phyloP scores from a whole-genome alignment of 2,113 vertebrate species.

The Plotosus lineatus region DNA sequence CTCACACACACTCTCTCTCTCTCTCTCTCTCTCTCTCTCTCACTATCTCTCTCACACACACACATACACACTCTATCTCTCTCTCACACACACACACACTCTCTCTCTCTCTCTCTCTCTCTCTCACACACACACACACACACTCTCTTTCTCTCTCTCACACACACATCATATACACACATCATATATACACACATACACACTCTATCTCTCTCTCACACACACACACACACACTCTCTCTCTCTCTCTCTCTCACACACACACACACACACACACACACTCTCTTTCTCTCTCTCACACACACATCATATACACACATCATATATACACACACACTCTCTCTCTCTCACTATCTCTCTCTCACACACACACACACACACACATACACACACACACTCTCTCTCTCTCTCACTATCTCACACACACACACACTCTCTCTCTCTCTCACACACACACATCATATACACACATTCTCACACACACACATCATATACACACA shows the following conservation, averaged over 20 bases:
- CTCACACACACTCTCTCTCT: neutral
- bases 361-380: neutral
- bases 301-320: conserved; percentile 12
- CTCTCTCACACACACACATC: neutral
- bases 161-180: conserved; percentile 8
- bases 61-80: neutral
- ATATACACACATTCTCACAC: conserved; percentile 18
- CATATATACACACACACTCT: conserved; percentile 21
- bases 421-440: neutral
- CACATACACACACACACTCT: too few species aligned
- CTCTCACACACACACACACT: neutral
- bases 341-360: too few species aligned
- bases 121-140: neutral
- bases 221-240: too few species aligned
- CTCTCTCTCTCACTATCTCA: too few species aligned
- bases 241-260: too few species aligned
- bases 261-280: conserved; percentile 4
- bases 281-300: neutral
- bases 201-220: neutral
- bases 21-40: too few species aligned
- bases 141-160: neutral
- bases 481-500: conserved; percentile 1
- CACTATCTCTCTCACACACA: too few species aligned
- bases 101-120: too few species aligned
- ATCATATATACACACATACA: conserved; percentile 14